phyloP scores from a whole-genome alignment of 2,113 vertebrate genomes.

The Paratilapia polleni region DNA sequence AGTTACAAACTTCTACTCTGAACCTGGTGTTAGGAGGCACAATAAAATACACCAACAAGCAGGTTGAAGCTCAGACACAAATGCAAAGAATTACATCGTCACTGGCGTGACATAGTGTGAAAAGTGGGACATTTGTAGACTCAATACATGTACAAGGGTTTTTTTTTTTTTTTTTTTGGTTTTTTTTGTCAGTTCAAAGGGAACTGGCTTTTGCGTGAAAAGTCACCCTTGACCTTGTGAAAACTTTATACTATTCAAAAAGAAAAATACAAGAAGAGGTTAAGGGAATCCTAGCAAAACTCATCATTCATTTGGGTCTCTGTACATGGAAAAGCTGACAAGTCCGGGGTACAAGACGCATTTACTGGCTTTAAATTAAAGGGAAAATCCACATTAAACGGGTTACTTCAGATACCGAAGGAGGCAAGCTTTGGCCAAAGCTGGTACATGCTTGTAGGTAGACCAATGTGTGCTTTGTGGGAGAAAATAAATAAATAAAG shows the following conservation, averaged over 20 bases:
- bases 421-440: background rate
- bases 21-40: slow-evolving; percentile 36
- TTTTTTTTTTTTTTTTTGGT: background rate
- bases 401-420: background rate
- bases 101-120: background rate
- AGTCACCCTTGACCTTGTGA: background rate
- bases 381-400: slow-evolving; percentile 33
- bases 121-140: slow-evolving; percentile 9
- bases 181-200: background rate
- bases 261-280: background rate
- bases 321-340: background rate
- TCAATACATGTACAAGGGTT: background rate
- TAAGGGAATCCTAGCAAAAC: slow-evolving; percentile 26
- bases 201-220: background rate
- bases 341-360: background rate
- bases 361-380: background rate
- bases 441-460: background rate
- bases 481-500: background rate
- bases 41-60: slow-evolving; percentile 39
- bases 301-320: slow-evolving; percentile 2
- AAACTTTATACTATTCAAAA: background rate
- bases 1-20: slow-evolving; percentile 9
- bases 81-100: slow-evolving; percentile 4
- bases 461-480: background rate
- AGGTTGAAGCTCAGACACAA: slow-evolving; percentile 16